These are phyloP conservation scores for Eunapius fragilis DNA, from an alignment of 37 sponge, comb jelly and placozoan genomes.

Conservation along the genomic window DNA sequence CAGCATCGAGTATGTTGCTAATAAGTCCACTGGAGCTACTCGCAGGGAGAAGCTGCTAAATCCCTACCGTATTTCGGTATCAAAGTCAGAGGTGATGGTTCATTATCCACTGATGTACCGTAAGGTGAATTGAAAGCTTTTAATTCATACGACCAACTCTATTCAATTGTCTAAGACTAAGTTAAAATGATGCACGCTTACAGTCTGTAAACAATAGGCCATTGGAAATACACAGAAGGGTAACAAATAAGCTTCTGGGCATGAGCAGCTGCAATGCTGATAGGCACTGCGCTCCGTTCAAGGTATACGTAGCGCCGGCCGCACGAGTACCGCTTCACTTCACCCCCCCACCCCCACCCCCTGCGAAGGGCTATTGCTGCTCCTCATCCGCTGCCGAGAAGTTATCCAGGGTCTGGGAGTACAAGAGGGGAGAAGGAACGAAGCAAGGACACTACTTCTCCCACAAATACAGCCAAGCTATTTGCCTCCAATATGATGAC, in stretches of 20 bases:
- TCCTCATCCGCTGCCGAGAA: conserved; percentile 33
- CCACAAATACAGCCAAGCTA: conserved; percentile 48
- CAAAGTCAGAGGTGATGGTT: conserved; percentile 68
- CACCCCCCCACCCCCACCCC: too few relatives aligned
- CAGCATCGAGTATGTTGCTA: conserved; percentile 50
- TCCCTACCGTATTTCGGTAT: conserved; percentile 77
- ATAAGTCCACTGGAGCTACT: conserved; percentile 1
- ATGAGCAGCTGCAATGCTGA: background rate
- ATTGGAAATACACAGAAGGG: background rate
- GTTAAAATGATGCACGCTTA: background rate
- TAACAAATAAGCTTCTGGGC: conserved; percentile 23
- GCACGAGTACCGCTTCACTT: too few relatives aligned
- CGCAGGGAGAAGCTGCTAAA: conserved; percentile 70
- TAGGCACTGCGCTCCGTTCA: background rate
- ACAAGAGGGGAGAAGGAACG: conserved; percentile 50
- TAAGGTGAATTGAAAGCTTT: conserved; percentile 40
- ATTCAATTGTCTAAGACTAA: background rate
- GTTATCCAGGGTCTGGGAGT: conserved; percentile 56
- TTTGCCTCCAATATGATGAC: conserved; percentile 54
- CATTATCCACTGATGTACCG: conserved; percentile 68
- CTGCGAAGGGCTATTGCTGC: conserved; percentile 56
- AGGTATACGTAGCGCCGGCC: background rate
- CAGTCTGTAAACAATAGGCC: conserved; percentile 49
- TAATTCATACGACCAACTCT: background rate
- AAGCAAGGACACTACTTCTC: conserved; percentile 44